These are phyloP conservation scores for Malaclemys terrapin DNA, from an alignment of 2,113 vertebrate species.

Conservation along the genomic window DNA sequence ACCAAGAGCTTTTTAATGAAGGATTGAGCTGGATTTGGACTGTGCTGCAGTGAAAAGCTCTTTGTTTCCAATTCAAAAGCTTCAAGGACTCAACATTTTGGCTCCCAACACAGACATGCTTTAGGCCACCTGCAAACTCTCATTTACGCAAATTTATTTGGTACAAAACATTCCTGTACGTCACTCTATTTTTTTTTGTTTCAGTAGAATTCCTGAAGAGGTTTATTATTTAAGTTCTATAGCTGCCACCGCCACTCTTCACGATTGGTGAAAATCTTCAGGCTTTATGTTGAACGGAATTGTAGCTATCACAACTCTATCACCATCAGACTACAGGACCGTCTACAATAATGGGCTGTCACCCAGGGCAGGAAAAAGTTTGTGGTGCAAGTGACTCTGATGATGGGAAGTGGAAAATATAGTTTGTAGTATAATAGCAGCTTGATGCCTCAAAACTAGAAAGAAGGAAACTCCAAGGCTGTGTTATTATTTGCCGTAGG, in stretches of 20 bases:
- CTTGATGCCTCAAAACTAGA: neutral
- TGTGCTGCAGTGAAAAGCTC: constrained; percentile 75
- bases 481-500: fast-evolving
- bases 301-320: neutral
- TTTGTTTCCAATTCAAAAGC: constrained; percentile 81
- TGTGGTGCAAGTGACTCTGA: neutral
- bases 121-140: constrained; percentile 79
- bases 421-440: neutral
- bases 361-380: constrained; percentile 9
- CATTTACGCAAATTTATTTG: constrained; percentile 77
- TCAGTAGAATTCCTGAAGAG: constrained; percentile 68
- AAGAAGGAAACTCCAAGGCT: neutral
- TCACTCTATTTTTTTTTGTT: constrained; percentile 53
- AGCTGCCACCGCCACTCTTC: neutral
- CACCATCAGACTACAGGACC: neutral
- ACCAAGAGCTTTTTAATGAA: constrained; percentile 82
- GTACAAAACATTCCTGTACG: constrained; percentile 76
- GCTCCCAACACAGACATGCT: constrained; percentile 68
- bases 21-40: constrained; percentile 79
- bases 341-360: fast-evolving
- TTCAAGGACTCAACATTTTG: constrained; percentile 76
- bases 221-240: constrained; percentile 59
- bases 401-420: neutral
- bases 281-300: neutral
- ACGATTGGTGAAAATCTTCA: neutral